Percentiles rank a stretch among this genome's conserved stretches.
Conservation (phyloP, 2,888 invertebrate species). For the Rhamnusium bicolor region DNA sequence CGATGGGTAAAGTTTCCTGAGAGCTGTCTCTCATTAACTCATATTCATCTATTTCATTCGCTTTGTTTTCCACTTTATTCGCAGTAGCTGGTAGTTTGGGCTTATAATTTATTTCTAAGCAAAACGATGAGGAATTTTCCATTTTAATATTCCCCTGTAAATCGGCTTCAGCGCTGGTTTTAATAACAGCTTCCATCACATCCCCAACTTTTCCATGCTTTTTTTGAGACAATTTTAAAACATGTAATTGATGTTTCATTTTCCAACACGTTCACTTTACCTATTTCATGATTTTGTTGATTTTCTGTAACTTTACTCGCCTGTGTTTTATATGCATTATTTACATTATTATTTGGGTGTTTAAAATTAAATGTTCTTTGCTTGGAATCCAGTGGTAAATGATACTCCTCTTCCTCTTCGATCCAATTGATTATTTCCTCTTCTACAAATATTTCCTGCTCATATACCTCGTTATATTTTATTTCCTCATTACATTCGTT, state of each 20-base stretch:
- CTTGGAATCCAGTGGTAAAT: too few relatives aligned
- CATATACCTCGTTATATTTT: neutral
- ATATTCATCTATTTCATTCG: slow-evolving; percentile 41
- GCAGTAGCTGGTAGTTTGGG: neutral
- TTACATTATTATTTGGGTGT: neutral
- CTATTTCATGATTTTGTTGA: neutral
- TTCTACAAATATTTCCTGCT: slow-evolving; percentile 5
- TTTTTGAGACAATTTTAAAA: slow-evolving; percentile 3
- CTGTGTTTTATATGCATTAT: neutral
- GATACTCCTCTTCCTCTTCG: neutral
- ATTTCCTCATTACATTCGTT: neutral
- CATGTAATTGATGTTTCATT: neutral
- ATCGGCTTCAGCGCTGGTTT: neutral
- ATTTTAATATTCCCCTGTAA: slow-evolving; percentile 23
- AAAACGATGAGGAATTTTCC: slow-evolving; percentile 31
- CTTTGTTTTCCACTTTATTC: slow-evolving; percentile 15
- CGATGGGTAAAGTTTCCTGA: slow-evolving; percentile 34
- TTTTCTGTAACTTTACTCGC: neutral
- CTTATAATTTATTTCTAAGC: slow-evolving; percentile 37
- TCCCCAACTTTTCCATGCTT: slow-evolving; percentile 23
- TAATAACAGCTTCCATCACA: slow-evolving; percentile 4
- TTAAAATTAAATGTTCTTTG: neutral
- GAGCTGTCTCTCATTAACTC: slow-evolving; percentile 56
- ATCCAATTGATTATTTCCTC: slow-evolving; percentile 10
- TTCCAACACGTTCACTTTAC: neutral